These are phyloP conservation scores for Glaucopsyche alexis DNA, from an alignment of 2,888 invertebrate genomes.

Conservation along the genomic window DNA sequence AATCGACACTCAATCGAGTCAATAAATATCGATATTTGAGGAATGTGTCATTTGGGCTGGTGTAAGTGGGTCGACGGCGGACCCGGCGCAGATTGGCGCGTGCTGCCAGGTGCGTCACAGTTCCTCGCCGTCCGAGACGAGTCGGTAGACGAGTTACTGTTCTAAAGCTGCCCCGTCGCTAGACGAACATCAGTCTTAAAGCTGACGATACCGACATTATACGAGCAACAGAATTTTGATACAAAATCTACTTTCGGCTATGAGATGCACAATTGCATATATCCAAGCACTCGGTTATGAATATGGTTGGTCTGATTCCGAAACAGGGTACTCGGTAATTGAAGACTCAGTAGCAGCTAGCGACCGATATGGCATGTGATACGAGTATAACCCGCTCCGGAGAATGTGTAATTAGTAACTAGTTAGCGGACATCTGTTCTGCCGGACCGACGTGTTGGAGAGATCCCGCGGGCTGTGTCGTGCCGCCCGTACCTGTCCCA, in stretches of 20 bases:
- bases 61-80: neutral
- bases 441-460: neutral
- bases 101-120: slow-evolving; percentile 30
- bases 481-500: slow-evolving; percentile 1
- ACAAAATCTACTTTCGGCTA: too few species aligned
- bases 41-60: slow-evolving; percentile 1
- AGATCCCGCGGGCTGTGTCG: neutral
- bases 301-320: neutral
- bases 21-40: neutral
- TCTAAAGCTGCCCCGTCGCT: neutral
- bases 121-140: neutral
- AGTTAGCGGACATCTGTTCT: slow-evolving; percentile 4
- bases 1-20: neutral
- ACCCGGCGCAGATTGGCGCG: slow-evolving; percentile 35
- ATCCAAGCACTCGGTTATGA: neutral
- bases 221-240: too few species aligned
- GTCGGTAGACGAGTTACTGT: too few species aligned
- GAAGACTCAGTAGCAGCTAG: neutral
- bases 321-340: neutral
- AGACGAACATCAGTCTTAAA: neutral
- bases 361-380: slow-evolving; percentile 1
- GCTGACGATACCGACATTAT: too few species aligned
- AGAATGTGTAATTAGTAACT: slow-evolving; percentile 8
- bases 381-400: slow-evolving; percentile 6
- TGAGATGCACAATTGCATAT: neutral